Evolutionary conservation across 2,113 vertebrate species (phyloP).

Genomic region (Pristiophorus japonicus): DNA sequence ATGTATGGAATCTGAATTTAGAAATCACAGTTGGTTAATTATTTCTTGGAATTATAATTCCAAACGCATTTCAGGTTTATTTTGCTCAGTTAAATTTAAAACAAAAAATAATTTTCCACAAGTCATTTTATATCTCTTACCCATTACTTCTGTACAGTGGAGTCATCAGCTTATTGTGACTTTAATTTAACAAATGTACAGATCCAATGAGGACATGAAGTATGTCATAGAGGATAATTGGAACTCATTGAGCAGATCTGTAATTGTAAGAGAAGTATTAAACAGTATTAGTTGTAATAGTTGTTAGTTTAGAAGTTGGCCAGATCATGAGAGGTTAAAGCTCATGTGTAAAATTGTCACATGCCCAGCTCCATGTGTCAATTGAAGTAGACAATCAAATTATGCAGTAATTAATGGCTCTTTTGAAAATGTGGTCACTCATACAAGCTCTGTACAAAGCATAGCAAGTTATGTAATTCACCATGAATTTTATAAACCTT

Average conservation of each 20-base stretch:
- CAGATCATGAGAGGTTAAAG: not conserved
- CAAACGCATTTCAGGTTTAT: not conserved
- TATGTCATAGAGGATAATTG: not conserved
- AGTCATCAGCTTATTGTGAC: not conserved
- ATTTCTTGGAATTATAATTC: not conserved
- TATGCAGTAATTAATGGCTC: not conserved
- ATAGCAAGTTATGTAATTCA: not conserved
- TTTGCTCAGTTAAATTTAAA: not conserved
- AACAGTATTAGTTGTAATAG: no score
- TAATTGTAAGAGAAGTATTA: not conserved
- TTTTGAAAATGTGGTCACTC: not conserved
- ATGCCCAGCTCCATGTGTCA: not conserved
- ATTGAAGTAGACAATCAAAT: not conserved
- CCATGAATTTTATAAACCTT: not conserved
- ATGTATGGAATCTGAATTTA: not conserved
- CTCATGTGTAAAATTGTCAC: not conserved
- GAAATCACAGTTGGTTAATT: not conserved
- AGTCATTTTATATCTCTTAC: not conserved
- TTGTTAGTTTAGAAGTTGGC: not conserved
- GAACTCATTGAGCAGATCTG: not conserved
- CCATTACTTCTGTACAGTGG: not conserved
- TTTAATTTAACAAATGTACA: not conserved
- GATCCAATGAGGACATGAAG: not conserved
- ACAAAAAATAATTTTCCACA: not conserved
- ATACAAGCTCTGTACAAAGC: not conserved